These are phyloP conservation scores for Pterophyllum scalare DNA, from an alignment of 2,113 vertebrate genomes.

Conservation along the genomic window DNA sequence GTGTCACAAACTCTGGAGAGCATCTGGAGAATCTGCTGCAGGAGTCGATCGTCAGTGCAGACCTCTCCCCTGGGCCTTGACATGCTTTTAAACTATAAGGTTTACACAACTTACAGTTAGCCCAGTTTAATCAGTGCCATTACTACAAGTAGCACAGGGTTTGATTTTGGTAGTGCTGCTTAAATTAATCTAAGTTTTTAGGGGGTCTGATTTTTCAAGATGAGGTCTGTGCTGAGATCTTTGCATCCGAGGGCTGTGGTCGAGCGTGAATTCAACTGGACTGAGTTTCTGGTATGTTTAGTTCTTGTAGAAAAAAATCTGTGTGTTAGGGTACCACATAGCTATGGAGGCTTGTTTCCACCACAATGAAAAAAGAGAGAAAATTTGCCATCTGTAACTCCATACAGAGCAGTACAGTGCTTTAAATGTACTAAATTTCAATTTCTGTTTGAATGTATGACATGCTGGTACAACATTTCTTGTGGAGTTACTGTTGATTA, in stretches of 20 bases:
- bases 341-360: too few relatives aligned
- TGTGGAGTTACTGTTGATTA: not conserved
- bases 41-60: too few relatives aligned
- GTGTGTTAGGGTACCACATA: not conserved
- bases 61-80: too few relatives aligned
- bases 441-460: not conserved
- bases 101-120: not conserved
- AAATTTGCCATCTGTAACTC: too few relatives aligned
- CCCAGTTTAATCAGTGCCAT: too few relatives aligned
- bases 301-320: not conserved
- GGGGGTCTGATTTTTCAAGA: not conserved
- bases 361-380: too few relatives aligned
- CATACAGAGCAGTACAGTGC: not conserved
- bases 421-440: not conserved
- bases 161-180: not conserved
- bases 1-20: too few relatives aligned
- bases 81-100: too few relatives aligned
- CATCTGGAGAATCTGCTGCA: too few relatives aligned
- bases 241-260: not conserved
- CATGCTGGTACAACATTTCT: not conserved
- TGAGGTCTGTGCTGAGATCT: not conserved
- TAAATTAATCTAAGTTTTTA: too few relatives aligned
- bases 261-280: not conserved
- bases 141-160: not conserved
- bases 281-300: not conserved